Evolutionary conservation across 1,140 invertebrate species (phyloP).

Genomic region (Lucilia cuprina): DNA sequence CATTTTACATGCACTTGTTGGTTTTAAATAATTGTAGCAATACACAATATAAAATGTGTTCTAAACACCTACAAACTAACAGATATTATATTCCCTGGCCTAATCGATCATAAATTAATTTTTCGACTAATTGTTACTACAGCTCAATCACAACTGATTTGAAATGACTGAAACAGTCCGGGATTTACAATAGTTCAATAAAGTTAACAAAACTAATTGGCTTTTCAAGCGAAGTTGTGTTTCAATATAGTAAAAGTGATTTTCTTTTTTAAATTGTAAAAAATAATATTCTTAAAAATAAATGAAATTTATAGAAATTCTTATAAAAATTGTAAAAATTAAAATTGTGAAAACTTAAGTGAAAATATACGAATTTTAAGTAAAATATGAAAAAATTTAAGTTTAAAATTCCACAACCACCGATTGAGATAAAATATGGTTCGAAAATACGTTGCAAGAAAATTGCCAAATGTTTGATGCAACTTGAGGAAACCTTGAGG

Average conservation of each 20-base stretch:
- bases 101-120: not conserved
- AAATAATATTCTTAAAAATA: not conserved
- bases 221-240: not conserved
- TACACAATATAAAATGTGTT: too few relatives aligned
- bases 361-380: not conserved
- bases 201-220: not conserved
- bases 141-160: not conserved
- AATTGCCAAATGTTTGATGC: slow-evolving; percentile 55
- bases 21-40: too few relatives aligned
- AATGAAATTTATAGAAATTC: too few relatives aligned
- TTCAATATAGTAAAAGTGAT: not conserved
- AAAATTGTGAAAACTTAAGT: not conserved
- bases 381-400: slow-evolving; percentile 35
- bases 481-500: slow-evolving; percentile 50
- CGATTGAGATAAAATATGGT: slow-evolving; percentile 43
- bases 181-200: too few relatives aligned
- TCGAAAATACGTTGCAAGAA: slow-evolving; percentile 56
- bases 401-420: slow-evolving; percentile 2
- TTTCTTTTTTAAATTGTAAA: not conserved
- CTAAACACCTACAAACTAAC: not conserved
- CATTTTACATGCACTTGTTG: not conserved
- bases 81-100: not conserved
- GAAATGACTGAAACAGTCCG: too few relatives aligned
- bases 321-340: too few relatives aligned
- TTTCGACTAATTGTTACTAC: not conserved